phyloP scores from a whole-genome alignment of 2,113 vertebrate species.

The Conger conger region DNA sequence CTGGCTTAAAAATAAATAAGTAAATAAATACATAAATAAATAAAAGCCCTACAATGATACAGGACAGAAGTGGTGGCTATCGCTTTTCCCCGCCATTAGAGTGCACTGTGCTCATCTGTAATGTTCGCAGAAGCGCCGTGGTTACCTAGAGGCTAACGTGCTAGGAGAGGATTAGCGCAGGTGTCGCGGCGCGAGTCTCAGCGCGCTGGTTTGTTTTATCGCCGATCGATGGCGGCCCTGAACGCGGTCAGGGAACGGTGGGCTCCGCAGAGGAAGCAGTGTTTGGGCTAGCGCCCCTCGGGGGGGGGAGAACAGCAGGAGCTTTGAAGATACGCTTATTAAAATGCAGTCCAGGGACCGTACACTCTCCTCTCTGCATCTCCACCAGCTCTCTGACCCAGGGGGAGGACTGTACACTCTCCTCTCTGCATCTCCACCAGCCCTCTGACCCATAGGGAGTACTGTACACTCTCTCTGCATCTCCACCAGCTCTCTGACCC shows the following conservation, averaged over 20 bases:
- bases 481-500: background rate
- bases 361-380: background rate
- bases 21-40: background rate
- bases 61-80: background rate
- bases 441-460: background rate
- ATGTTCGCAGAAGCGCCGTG: background rate
- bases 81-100: background rate
- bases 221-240: background rate
- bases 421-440: background rate
- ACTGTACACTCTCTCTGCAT: background rate
- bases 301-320: background rate
- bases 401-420: background rate
- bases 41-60: background rate
- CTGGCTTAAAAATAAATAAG: too few species aligned
- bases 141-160: background rate
- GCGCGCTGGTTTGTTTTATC: background rate
- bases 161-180: background rate
- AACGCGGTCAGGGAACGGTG: background rate
- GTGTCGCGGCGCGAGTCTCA: background rate
- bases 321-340: constrained; percentile 8
- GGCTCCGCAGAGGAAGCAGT: background rate
- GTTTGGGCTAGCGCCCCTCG: background rate
- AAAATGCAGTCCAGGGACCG: background rate
- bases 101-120: background rate
- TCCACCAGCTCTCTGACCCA: background rate